Conservation (phyloP, 2,888 invertebrate genomes). For the Caenorhabditis sp. region DNA sequence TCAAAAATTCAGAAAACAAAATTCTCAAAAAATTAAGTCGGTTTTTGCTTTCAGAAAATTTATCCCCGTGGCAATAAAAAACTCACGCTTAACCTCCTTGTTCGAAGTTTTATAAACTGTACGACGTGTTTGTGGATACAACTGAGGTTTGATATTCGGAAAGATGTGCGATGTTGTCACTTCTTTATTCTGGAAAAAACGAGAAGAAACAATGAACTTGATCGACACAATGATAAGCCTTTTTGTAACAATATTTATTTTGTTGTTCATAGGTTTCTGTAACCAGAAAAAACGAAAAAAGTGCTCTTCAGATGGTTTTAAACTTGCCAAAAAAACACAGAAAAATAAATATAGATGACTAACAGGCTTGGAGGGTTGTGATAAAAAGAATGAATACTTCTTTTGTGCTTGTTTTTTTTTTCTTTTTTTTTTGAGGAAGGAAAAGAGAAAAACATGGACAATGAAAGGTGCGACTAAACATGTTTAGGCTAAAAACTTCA, state of each 20-base stretch:
- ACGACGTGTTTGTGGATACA: conserved; percentile 52
- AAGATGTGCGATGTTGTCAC: conserved; percentile 50
- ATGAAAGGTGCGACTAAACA: background rate
- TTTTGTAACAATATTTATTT: background rate
- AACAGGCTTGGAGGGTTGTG: background rate
- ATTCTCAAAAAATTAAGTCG: too few species aligned
- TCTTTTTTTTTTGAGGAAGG: too few species aligned
- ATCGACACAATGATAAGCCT: background rate
- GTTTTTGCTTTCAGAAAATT: too few species aligned
- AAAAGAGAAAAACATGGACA: background rate
- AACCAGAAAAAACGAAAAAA: background rate
- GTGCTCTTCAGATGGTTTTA: background rate
- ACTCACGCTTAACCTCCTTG: conserved; percentile 20
- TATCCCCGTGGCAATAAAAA: too few species aligned
- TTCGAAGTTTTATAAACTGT: conserved; percentile 23
- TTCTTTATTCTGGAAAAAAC: conserved; percentile 33
- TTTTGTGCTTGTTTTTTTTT: background rate
- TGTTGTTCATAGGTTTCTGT: background rate
- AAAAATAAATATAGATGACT: conserved; percentile 1
- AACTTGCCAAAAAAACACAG: conserved; percentile 10
- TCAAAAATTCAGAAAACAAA: too few species aligned
- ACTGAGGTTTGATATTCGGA: conserved; percentile 41
- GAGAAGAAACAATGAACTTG: background rate
- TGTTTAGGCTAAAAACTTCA: background rate
- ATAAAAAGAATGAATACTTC: background rate